Conservation (phyloP, 2,113 vertebrate species). For the Nothoprocta perdicaria region DNA sequence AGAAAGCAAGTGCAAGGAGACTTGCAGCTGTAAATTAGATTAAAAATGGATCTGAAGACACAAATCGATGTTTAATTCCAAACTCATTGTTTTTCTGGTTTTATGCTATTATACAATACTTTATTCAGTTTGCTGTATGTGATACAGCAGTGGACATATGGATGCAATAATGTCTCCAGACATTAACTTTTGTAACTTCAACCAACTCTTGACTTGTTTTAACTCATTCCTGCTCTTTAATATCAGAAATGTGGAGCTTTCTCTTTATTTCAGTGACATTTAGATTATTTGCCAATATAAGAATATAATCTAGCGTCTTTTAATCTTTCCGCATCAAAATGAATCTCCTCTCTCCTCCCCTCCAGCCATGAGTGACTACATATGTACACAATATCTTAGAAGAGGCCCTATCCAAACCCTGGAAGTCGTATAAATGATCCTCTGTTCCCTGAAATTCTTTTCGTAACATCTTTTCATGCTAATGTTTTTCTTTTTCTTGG, state of each 20-base stretch:
- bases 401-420: neutral
- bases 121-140: neutral
- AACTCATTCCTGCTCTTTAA: neutral
- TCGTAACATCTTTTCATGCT: too few relatives aligned
- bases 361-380: fast-evolving
- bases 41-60: neutral
- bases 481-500: too few relatives aligned
- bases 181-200: neutral
- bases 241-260: neutral
- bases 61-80: fast-evolving
- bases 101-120: fast-evolving
- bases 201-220: neutral
- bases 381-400: neutral
- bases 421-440: neutral
- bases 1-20: neutral
- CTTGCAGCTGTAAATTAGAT: neutral
- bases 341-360: fast-evolving
- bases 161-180: neutral
- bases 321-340: neutral
- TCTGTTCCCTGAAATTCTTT: too few relatives aligned
- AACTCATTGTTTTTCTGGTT: neutral
- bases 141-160: neutral
- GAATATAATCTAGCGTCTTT: neutral
- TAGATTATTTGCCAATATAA: neutral
- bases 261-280: neutral